These are phyloP conservation scores for Asarcornis scutulata DNA, from an alignment of 2,113 vertebrate species.

Conservation along the genomic window DNA sequence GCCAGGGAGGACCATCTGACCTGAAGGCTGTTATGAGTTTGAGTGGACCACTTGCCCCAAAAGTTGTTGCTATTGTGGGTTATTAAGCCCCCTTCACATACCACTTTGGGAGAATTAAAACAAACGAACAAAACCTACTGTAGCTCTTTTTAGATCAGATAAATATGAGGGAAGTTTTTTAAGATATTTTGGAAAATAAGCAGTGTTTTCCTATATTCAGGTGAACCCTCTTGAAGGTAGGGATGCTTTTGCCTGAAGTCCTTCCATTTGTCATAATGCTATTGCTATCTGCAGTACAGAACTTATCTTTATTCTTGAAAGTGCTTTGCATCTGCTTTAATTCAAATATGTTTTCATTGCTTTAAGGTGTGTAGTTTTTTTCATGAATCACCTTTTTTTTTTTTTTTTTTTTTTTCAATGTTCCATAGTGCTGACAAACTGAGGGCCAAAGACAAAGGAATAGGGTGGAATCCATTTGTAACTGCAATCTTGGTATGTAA, in stretches of 20 bases:
- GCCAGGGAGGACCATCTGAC: background rate
- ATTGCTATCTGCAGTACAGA: background rate
- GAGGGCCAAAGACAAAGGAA: background rate
- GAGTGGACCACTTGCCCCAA: background rate
- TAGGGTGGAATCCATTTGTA: background rate
- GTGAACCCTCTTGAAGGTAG: background rate
- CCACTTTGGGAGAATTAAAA: background rate
- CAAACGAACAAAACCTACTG: background rate
- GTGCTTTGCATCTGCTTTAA: background rate
- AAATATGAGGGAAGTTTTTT: background rate
- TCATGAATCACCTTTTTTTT: background rate
- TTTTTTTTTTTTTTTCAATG: background rate
- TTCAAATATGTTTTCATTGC: background rate
- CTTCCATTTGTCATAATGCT: background rate
- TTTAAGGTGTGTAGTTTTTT: background rate
- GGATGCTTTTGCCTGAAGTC: background rate
- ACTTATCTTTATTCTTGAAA: background rate
- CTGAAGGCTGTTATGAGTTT: background rate
- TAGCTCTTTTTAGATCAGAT: background rate
- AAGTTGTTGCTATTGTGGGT: background rate
- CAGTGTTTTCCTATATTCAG: background rate
- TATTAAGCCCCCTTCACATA: background rate
- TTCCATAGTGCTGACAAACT: background rate
- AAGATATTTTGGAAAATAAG: background rate
- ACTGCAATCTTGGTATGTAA: background rate